Percentiles rank a stretch among this genome's conserved stretches.
phyloP scores from a whole-genome alignment of 2,888 invertebrate species.

The Dryobotodes eremita region DNA sequence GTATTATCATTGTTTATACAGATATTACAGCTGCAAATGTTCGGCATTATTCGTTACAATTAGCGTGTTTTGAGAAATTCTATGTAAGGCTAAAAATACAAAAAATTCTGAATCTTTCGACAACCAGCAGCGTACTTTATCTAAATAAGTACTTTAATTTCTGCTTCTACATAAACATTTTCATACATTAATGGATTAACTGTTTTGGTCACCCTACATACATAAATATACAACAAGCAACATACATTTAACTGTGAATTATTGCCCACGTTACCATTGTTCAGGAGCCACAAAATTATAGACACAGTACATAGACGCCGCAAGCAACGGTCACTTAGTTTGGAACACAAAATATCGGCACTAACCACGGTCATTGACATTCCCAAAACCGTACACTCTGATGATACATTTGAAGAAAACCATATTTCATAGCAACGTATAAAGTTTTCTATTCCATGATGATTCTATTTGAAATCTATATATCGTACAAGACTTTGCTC shows the following conservation, averaged over 20 bases:
- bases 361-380: constrained; percentile 61
- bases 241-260: constrained; percentile 28
- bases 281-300: constrained; percentile 52
- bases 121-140: background rate
- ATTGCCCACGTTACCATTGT: constrained; percentile 43
- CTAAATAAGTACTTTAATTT: background rate
- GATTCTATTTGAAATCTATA: background rate
- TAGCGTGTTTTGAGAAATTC: background rate
- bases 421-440: constrained; percentile 26
- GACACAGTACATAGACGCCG: constrained; percentile 40
- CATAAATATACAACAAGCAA: constrained; percentile 17
- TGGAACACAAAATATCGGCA: constrained; percentile 45
- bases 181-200: constrained; percentile 13
- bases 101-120: background rate
- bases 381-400: constrained; percentile 34
- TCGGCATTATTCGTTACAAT: background rate
- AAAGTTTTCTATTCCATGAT: constrained; percentile 33
- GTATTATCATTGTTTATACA: constrained; percentile 39
- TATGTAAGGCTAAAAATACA: background rate
- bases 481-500: constrained; percentile 20
- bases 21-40: background rate
- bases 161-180: background rate
- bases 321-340: constrained; percentile 54
- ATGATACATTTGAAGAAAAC: constrained; percentile 42
- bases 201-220: background rate